Evolutionary conservation across 2,113 vertebrate species (phyloP).

Genomic region (Cairina moschata): DNA sequence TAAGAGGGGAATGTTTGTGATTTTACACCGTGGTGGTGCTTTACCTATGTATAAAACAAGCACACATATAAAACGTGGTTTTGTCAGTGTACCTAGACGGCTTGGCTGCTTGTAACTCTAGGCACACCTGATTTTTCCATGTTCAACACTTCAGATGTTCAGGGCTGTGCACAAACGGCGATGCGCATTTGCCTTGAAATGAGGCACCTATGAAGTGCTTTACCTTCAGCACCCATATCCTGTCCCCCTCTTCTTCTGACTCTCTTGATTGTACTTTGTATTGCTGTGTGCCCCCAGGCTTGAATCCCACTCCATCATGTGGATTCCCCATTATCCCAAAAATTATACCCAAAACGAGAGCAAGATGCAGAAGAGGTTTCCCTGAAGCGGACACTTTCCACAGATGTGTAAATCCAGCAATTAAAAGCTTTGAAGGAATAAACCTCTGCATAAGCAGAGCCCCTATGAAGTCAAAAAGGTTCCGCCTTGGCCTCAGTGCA

Average conservation of each 20-base stretch:
- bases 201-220: rapidly evolving
- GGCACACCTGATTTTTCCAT: rapidly evolving
- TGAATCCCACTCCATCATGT: rapidly evolving
- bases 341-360: no score
- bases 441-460: background rate
- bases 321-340: background rate
- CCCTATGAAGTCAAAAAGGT: background rate
- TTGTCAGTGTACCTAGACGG: rapidly evolving
- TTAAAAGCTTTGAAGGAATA: background rate
- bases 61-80: rapidly evolving
- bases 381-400: background rate
- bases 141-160: background rate
- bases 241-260: background rate
- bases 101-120: background rate
- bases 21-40: background rate
- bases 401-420: background rate
- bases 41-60: rapidly evolving
- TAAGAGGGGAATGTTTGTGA: background rate
- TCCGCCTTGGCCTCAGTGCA: background rate
- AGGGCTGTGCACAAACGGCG: background rate
- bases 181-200: background rate
- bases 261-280: background rate
- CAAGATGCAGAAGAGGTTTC: background rate
- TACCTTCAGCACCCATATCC: background rate
- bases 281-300: background rate